A percentile compares a stretch with the other conserved stretches of the same genome.
Evolutionary conservation across 2,888 invertebrate species (phyloP).

Genomic region (Theretra japonica): DNA sequence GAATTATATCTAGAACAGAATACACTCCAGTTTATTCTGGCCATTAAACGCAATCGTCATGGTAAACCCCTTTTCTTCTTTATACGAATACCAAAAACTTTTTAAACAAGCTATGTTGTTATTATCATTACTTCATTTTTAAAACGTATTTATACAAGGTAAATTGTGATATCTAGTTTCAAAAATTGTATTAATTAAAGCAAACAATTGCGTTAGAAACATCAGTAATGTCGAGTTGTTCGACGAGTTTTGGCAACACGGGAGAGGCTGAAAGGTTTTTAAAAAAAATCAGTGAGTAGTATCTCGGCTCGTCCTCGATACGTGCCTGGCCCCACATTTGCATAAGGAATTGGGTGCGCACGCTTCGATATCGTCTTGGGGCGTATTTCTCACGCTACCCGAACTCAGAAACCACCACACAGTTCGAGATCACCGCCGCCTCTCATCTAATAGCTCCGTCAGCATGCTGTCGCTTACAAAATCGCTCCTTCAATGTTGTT

Average conservation of each 20-base stretch:
- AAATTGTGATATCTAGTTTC: neutral
- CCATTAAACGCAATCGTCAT: no score
- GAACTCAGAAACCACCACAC: constrained; percentile 41
- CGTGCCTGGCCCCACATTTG: constrained; percentile 71
- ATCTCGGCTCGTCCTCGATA: constrained; percentile 47
- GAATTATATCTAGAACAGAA: neutral
- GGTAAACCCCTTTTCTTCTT: neutral
- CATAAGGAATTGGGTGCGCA: constrained; percentile 82
- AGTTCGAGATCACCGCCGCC: constrained; percentile 42
- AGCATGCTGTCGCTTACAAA: constrained; percentile 50
- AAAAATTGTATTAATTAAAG: neutral
- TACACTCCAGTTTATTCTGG: neutral
- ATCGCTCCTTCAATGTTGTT: constrained; percentile 43
- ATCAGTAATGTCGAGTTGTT: neutral
- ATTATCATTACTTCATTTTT: neutral
- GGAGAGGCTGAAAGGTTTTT: neutral
- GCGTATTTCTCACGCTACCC: constrained; percentile 78
- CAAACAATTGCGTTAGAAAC: neutral
- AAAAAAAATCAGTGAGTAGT: neutral
- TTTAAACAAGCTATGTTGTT: no score
- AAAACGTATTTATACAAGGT: neutral
- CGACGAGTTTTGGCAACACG: neutral
- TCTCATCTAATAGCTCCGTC: constrained; percentile 61
- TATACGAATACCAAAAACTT: neutral
- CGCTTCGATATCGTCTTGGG: constrained; percentile 69